Evolutionary conservation across 2,888 invertebrate species (phyloP), one percentile per base, ranked within the genome.

Genomic region (Cynaeus angustus): DNA sequence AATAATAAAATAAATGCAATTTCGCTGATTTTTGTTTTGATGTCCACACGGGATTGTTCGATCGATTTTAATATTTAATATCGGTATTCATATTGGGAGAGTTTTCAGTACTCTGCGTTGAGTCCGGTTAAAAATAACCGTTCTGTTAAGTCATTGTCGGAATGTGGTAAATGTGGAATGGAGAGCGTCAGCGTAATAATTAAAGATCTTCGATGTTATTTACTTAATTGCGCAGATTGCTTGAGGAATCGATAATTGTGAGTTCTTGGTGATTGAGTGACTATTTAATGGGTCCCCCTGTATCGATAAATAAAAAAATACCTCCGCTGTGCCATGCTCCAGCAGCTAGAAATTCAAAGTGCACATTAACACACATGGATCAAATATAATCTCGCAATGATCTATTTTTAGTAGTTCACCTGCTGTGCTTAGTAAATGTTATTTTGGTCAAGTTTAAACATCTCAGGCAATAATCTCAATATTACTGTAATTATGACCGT

Each of bases 351-450:
- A 45, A 26, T 28, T 43, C 14, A 43, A 58, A 58, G 43, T 48
- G 26, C 21, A 26, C 45, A 45, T 55, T 55, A 43, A 55, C 55
- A 26, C 65, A 55, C 48, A 52, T 52, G 66, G 58, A 52, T 59
- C 41, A 59, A 67, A 67, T 56, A 53, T 56, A 64, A 55, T 38
- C 59, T 66, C 52, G 64, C 62, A 50, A 48, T 71, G 56, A 38
- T 59, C 64, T 70, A 70, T 70, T 70, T 70, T 66, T 70, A 70
- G 70, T 75, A 68, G 73, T 75, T 78, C 77, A 78, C 76, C 77
- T 78, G 77, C 77, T 71, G 74, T 65, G 74, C 62, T 58, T 50
- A 43, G 66, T 41, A 58, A 48, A 66, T 72, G 71, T 74, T 74
- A 76, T 75, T 74, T 74, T 71, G 66, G 72, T 69, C 66, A 67